Percentiles rank a stretch among this genome's conserved stretches.
Conservation (phyloP, 2,888 invertebrate species). For the Eupithecia centaureata region DNA sequence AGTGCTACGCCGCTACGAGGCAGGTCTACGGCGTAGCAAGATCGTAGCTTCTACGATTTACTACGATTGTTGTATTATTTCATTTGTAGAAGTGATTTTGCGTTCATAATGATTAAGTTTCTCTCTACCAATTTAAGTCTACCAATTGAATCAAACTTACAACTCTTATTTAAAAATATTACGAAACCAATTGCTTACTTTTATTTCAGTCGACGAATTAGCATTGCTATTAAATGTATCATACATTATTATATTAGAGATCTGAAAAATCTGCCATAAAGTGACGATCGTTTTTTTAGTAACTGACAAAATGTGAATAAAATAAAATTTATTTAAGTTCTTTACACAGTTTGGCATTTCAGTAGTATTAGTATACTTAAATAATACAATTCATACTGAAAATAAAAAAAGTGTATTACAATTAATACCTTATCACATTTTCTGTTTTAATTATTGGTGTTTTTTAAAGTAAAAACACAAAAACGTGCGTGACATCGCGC, state of each 20-base stretch:
- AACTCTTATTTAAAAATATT: not conserved
- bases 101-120: not conserved
- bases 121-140: not conserved
- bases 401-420: no score
- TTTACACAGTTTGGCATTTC: no score
- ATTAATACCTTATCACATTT: not conserved
- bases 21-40: conserved; percentile 31
- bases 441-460: not conserved
- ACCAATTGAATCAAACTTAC: no score
- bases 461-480: conserved; percentile 30
- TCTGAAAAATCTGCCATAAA: no score
- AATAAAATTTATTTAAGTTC: no score
- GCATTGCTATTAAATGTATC: no score
- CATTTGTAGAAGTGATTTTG: not conserved
- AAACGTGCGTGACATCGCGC: conserved; percentile 62
- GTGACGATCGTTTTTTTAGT: no score
- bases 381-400: no score
- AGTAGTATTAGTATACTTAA: no score
- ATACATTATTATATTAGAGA: no score
- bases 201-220: no score
- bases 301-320: no score
- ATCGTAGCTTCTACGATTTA: conserved; percentile 18
- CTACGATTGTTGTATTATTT: not conserved
- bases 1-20: conserved; percentile 28
- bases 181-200: not conserved